Percentiles rank a stretch among this genome's conserved stretches.
These are phyloP conservation scores for Camelus bactrianus DNA, from an alignment of 2,113 vertebrate genomes.

Conservation along the genomic window DNA sequence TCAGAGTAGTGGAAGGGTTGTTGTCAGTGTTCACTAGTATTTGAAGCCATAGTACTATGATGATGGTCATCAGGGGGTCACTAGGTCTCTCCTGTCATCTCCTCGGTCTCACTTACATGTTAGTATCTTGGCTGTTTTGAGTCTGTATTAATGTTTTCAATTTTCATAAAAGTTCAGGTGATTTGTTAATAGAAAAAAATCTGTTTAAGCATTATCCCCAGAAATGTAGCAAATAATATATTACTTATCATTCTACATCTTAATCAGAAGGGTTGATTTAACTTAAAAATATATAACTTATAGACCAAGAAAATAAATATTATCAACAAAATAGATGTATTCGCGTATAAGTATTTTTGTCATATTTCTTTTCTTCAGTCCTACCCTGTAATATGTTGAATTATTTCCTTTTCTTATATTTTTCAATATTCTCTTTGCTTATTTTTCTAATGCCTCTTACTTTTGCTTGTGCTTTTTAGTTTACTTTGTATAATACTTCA, in stretches of 20 bases:
- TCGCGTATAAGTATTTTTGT: neutral
- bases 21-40: neutral
- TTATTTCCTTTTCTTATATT: slow-evolving; percentile 5
- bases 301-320: neutral
- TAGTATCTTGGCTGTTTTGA: neutral
- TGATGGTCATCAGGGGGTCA: neutral
- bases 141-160: neutral
- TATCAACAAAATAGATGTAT: neutral
- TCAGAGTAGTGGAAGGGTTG: neutral
- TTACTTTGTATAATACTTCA: slow-evolving; percentile 29
- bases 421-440: slow-evolving; percentile 13
- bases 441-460: neutral
- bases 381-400: neutral
- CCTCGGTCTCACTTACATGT: neutral
- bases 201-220: neutral
- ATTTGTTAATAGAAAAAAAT: neutral
- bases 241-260: neutral
- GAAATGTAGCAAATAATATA: neutral
- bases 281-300: slow-evolving; percentile 22
- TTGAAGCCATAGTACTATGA: neutral
- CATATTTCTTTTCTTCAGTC: neutral
- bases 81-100: neutral
- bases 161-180: neutral
- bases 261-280: neutral
- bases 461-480: slow-evolving; percentile 42